Conservation (phyloP, 2,888 invertebrate species). For the Netelia fuscicornis region DNA sequence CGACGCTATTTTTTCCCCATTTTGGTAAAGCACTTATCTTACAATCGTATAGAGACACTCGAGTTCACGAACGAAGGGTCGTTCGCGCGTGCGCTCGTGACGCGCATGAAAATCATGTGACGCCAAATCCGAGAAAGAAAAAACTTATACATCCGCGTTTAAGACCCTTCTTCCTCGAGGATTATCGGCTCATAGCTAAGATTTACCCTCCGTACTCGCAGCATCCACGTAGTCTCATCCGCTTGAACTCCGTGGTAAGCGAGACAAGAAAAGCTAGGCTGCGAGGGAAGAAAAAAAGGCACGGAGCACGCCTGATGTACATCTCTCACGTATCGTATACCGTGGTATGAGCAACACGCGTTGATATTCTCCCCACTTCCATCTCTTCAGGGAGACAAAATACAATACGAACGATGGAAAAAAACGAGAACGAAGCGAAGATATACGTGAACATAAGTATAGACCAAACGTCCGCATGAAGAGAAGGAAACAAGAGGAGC, state of each 20-base stretch:
- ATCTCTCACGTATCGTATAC: constrained; percentile 39
- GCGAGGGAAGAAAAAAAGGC: constrained; percentile 20
- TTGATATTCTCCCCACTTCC: constrained; percentile 68
- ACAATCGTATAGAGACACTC: background rate
- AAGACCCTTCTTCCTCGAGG: constrained; percentile 75
- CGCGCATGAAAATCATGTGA: constrained; percentile 67
- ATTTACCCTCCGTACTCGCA: constrained; percentile 61
- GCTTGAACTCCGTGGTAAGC: constrained; percentile 46
- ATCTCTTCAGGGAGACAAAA: constrained; percentile 76
- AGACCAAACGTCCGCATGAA: background rate
- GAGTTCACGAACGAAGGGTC: background rate
- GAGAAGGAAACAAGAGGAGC: background rate
- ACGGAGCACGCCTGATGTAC: constrained; percentile 3
- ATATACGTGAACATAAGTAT: background rate
- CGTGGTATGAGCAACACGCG: background rate
- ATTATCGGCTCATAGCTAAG: constrained; percentile 74
- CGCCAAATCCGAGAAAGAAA: constrained; percentile 71
- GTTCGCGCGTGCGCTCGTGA: constrained; percentile 50
- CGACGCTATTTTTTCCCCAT: too few relatives aligned
- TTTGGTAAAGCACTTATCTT: background rate
- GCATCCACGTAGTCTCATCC: constrained; percentile 66
- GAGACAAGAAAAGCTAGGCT: constrained; percentile 38
- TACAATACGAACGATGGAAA: constrained; percentile 42
- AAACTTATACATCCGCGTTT: constrained; percentile 71
- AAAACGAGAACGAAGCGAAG: background rate